phyloP scores from a whole-genome alignment of 2,113 vertebrate species.

The Crotalus horridus region DNA sequence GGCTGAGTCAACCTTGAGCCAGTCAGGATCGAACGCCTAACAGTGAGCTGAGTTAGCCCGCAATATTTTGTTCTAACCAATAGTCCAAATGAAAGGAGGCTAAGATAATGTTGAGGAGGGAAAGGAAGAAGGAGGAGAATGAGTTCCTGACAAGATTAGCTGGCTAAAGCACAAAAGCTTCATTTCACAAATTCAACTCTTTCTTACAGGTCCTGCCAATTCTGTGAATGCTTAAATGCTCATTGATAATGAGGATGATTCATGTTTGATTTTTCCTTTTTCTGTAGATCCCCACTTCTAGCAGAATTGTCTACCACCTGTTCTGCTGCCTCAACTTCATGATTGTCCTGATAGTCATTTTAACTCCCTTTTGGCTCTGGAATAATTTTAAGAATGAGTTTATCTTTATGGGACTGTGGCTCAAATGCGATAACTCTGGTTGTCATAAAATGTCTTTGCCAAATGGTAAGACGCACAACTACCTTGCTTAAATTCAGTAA shows the following conservation, averaged over 20 bases:
- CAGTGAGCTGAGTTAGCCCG: neutral
- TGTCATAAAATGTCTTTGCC: neutral
- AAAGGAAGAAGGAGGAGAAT: neutral
- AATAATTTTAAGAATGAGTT: neutral
- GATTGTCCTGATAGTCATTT: neutral
- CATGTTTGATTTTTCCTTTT: neutral
- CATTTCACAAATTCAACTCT: neutral
- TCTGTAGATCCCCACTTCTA: neutral
- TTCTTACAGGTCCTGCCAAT: neutral
- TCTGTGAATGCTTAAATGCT: neutral
- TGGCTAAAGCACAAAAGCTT: neutral
- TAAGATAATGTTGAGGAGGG: neutral
- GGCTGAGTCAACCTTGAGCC: neutral
- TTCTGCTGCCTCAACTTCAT: neutral
- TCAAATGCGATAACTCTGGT: neutral
- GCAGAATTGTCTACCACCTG: neutral
- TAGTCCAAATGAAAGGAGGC: neutral
- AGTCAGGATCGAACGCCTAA: neutral
- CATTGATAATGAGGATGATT: neutral
- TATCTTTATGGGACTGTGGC: neutral
- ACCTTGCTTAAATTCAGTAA: neutral
- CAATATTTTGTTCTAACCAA: neutral
- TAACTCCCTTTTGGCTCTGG: neutral
- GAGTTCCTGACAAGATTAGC: neutral
- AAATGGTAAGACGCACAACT: neutral